Percentiles rank a stretch among this genome's conserved stretches.
These are phyloP conservation scores for Trachymyrmex cornetzi DNA, from an alignment of 1,140 invertebrate genomes.

Conservation along the genomic window DNA sequence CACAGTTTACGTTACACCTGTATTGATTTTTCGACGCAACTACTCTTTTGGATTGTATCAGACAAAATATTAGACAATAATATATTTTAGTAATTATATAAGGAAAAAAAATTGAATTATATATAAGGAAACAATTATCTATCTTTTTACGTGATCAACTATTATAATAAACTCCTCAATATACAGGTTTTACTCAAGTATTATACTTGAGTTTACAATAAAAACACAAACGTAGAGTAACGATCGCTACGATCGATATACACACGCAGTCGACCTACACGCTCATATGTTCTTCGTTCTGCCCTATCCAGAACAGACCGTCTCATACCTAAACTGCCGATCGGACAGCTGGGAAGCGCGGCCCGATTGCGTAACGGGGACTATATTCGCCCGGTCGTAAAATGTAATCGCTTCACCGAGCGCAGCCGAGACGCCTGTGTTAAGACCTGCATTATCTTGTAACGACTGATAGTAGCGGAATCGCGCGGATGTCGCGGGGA, in stretches of 20 bases:
- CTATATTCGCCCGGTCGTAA: constrained; percentile 68
- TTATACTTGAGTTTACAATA: not conserved
- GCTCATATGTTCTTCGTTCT: constrained; percentile 57
- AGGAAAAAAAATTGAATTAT: too few relatives aligned
- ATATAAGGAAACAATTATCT: too few relatives aligned
- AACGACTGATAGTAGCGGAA: constrained; percentile 23
- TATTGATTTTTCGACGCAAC: too few relatives aligned
- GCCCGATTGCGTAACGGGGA: constrained; percentile 77
- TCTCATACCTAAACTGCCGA: constrained; percentile 51
- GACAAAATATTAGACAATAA: too few relatives aligned
- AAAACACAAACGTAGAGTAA: constrained; percentile 10
- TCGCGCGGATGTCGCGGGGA: constrained; percentile 60
- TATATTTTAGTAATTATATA: too few relatives aligned
- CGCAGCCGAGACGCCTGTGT: not conserved
- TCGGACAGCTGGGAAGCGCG: constrained; percentile 80
- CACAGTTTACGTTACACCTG: too few relatives aligned
- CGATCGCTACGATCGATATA: constrained; percentile 50
- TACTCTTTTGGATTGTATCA: too few relatives aligned
- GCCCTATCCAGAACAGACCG: constrained; percentile 22
- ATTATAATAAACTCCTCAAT: not conserved
- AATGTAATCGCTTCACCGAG: constrained; percentile 67
- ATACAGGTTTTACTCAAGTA: not conserved
- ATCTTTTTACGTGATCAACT: not conserved
- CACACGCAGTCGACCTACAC: constrained; percentile 22
- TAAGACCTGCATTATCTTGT: constrained; percentile 50